Conservation (phyloP, 2,113 vertebrate species). For the Corapipo altera region DNA sequence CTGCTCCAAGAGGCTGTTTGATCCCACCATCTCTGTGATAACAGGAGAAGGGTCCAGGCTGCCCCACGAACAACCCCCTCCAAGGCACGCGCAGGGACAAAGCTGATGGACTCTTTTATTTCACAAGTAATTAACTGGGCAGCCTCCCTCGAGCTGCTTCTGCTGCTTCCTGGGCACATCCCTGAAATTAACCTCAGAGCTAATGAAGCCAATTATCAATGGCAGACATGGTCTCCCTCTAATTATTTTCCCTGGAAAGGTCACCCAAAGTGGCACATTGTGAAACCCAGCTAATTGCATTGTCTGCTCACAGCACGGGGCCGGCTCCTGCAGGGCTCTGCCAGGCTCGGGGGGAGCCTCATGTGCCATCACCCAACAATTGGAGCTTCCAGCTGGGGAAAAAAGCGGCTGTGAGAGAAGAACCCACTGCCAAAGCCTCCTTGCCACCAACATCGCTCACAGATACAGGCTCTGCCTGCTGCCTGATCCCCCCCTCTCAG, state of each 20-base stretch:
- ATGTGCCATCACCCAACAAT: background rate
- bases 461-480: background rate
- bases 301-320: background rate
- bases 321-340: background rate
- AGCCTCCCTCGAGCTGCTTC: background rate
- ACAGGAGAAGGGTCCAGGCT: background rate
- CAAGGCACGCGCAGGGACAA: accelerated
- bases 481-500: background rate
- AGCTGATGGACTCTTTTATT: background rate
- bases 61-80: background rate
- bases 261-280: background rate
- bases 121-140: conserved; percentile 66
- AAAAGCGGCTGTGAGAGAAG: background rate
- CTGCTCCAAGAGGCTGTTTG: background rate
- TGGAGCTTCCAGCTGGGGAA: background rate
- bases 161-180: conserved; percentile 21
- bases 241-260: conserved; percentile 69
- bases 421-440: background rate
- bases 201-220: conserved; percentile 72
- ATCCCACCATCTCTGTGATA: accelerated
- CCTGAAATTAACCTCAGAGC: conserved; percentile 58
- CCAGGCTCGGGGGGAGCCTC: background rate
- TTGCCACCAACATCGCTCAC: background rate
- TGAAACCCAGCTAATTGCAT: conserved; percentile 44
- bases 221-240: conserved; percentile 51